Base-by-base conservation (phyloP, 2,888 invertebrate genomes). In the Drosophila greeni region DNA sequence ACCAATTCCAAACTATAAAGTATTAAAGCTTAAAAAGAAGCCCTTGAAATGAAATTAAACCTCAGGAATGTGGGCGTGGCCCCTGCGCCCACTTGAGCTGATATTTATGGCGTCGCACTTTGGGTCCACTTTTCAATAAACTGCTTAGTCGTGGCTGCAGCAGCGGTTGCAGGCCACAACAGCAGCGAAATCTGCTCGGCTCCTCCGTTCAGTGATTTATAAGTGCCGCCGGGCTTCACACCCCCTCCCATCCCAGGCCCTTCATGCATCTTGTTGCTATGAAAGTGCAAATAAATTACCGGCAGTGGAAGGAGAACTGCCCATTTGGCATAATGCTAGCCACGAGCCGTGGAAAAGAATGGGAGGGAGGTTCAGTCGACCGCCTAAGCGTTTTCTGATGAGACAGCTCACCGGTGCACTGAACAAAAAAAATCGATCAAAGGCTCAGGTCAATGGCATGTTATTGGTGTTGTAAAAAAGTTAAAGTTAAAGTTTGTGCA, bases 231-330 rank as follows among this genome's bases (percentile, higher is more conserved):
- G 54, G 51, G 34, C 14, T 7, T 31, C 62, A n/a, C 59, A 51
- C 34, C 24, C 54, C 2, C 18, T 5, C 16, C 51, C 29, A 12
- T 37, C 26, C 26, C n/a, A n/a, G n/a, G n/a, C 55, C 6, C 37
- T 16, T 18, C 29, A 70, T 78, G 76, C 82, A 80, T 84, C 82
- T 81, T 78, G 74, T 82, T 77, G 79, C 81, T 76, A 82, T 85
- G 85, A 82, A 81, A 82, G 75, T 67, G 74, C 79, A 78, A 72
- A 85, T 85, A 85, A 85, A 85, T 85, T 81, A 79, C 68, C 64
- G 33, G 20, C 43, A 45, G 56, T 54, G 57, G 43, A 12, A 26
- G 48, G 24, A 51, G 52, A 56, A 57, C 48, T 67, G 70, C 62
- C 62, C 70, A 58, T 66, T 73, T 48, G 67, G 73, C 73, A 73